phyloP scores from a whole-genome alignment of 2,797 vertebrate species.

The Eulemur mongoz region DNA sequence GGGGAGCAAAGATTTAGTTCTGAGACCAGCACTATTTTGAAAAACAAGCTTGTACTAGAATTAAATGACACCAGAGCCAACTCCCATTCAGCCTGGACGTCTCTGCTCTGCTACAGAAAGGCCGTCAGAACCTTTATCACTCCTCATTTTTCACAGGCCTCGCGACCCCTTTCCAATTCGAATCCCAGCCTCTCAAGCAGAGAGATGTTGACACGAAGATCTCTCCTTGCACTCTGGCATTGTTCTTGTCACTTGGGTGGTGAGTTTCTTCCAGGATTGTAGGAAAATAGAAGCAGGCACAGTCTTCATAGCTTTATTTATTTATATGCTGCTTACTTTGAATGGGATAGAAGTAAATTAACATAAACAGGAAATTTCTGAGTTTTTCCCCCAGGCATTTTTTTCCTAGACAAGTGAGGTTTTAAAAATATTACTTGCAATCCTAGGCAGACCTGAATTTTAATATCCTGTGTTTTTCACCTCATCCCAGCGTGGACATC shows the following conservation, averaged over 20 bases:
- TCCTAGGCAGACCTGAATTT: background rate
- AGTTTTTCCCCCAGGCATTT: background rate
- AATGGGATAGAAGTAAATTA: background rate
- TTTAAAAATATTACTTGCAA: background rate
- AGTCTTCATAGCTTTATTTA: background rate
- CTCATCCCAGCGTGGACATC: background rate
- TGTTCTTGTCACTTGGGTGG: background rate
- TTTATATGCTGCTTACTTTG: background rate
- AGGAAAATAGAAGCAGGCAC: background rate
- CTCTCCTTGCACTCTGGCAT: fast-evolving
- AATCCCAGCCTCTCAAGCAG: background rate
- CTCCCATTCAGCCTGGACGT: too few relatives aligned
- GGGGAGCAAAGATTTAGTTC: background rate
- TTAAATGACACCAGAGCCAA: background rate
- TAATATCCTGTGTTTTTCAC: background rate
- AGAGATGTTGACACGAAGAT: too few relatives aligned
- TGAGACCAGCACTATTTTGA: background rate
- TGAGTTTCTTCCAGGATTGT: background rate
- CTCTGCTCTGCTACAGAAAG: background rate
- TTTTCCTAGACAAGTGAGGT: background rate
- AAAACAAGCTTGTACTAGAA: background rate
- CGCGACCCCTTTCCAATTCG: fast-evolving
- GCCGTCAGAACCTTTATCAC: background rate
- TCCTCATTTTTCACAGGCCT: background rate
- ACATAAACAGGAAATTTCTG: background rate